These are phyloP conservation scores for Hylaeus volcanicus DNA, from an alignment of 1,140 invertebrate species.

Conservation along the genomic window DNA sequence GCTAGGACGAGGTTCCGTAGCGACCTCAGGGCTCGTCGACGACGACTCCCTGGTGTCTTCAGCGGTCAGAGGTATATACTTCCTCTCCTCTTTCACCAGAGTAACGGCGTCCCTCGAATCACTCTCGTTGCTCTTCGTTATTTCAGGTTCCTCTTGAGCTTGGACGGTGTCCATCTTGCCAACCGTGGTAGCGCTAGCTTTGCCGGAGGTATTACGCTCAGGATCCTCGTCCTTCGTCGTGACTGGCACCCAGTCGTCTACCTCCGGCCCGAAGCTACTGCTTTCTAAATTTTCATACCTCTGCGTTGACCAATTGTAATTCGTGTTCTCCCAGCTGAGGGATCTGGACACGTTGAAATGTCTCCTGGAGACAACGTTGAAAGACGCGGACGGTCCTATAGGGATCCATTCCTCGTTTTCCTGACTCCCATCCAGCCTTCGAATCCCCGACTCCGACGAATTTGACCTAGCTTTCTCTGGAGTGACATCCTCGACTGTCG, in stretches of 20 bases:
- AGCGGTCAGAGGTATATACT: conserved; percentile 74
- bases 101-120: conserved; percentile 25
- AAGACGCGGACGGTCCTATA: conserved; percentile 16
- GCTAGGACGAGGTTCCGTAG: conserved; percentile 25
- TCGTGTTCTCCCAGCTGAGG: conserved; percentile 53
- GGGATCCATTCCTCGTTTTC: conserved; percentile 66
- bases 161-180: background rate
- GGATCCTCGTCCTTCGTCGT: conserved; percentile 5
- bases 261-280: conserved; percentile 39
- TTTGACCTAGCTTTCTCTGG: background rate
- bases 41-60: conserved; percentile 22
- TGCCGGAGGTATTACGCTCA: background rate
- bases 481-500: background rate
- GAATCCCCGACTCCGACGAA: background rate
- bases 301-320: conserved; percentile 12
- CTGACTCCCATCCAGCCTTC: background rate
- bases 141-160: conserved; percentile 3
- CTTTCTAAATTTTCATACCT: conserved; percentile 15
- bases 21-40: conserved; percentile 42
- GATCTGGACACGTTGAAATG: conserved; percentile 54
- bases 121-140: background rate
- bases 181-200: background rate
- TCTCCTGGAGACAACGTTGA: conserved; percentile 3
- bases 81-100: conserved; percentile 59
- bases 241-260: conserved; percentile 74